Evolutionary conservation across 2,113 vertebrate species (phyloP), one percentile per base, ranked within the genome.

Genomic region (Bufo gargarizans): DNA sequence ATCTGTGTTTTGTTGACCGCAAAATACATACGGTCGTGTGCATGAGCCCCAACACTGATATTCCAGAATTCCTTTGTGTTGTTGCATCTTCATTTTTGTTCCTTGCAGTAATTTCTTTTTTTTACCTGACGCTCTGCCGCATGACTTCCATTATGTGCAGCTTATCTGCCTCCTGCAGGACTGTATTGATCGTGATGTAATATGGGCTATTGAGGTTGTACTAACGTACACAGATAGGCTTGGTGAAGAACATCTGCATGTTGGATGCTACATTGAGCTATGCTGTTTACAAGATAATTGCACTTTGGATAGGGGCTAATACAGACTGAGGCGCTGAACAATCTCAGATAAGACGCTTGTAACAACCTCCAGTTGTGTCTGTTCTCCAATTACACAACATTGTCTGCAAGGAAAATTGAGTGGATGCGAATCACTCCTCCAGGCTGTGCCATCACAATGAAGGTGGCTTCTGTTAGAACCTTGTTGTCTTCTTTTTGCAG

Each of bases 161-260:
- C 79, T 82, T 82, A 63, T 82, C 79, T 61, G 58, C 65, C 65
- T 67, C 61, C 63, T n/a, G 81, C 81, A 83, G 81, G 17, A 53
- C 53, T 69, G 59, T 83, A 83, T 83, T 83, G 81, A 83, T 69
- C 53, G 79, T 82, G 58, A 82, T 63, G 79, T 82, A 16, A 61
- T 63, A 20, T 63, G 58, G 79, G 17, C 79, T 82, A 61, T 47
- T 82, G 56, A 82, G 61, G 79, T 82, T 82, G 33, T 82, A 43
- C 22, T 82, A 82, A 82, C 22, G 63, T 82, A 82, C 63, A 33
- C 79, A 82, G 79, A 82, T 82, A 82, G 58, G 56, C 17, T 82
- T 59, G 4, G 7, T 63, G 33, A 56, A 63, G 58, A 82, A 82
- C 79, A 82, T 82, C 79, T 61, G 79, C 58, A 63, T 9, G 33